A percentile compares a stretch with the other conserved stretches of the same genome.
Conservation (phyloP, 2,797 vertebrate genomes). For the Leptoclinus maculatus region DNA sequence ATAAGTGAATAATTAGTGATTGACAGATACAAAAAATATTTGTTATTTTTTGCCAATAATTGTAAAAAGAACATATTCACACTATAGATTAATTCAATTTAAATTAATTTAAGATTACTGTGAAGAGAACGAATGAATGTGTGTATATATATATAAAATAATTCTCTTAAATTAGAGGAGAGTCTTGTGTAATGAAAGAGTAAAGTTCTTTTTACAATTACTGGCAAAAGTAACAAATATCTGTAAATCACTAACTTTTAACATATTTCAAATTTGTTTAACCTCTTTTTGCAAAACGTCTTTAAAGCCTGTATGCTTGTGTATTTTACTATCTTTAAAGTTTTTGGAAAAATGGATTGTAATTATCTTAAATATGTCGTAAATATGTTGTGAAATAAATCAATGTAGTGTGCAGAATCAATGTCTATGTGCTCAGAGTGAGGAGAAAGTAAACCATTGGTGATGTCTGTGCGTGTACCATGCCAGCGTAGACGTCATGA, state of each 20-base stretch:
- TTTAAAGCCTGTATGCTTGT: rapidly evolving
- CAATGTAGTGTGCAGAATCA: background rate
- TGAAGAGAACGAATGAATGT: too few relatives aligned
- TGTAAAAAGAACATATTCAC: background rate
- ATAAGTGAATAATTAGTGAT: background rate
- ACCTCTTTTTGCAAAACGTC: background rate
- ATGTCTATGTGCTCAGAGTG: background rate
- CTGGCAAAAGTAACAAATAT: background rate
- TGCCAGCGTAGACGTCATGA: background rate
- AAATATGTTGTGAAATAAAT: background rate
- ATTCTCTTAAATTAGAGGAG: too few relatives aligned
- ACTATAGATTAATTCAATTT: too few relatives aligned
- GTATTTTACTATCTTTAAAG: background rate
- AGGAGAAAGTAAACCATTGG: slow-evolving; percentile 9
- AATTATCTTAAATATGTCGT: background rate
- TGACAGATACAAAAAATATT: background rate
- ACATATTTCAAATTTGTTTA: background rate
- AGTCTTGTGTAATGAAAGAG: too few relatives aligned
- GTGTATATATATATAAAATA: too few relatives aligned
- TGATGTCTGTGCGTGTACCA: background rate
- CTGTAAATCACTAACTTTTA: background rate
- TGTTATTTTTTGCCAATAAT: background rate
- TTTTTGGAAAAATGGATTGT: background rate
- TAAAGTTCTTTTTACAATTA: too few relatives aligned
- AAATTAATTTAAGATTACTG: too few relatives aligned